These are phyloP conservation scores for Eucidaris tribuloides DNA, from an alignment of 35 echinoderm and acorn worm species.

Conservation along the genomic window DNA sequence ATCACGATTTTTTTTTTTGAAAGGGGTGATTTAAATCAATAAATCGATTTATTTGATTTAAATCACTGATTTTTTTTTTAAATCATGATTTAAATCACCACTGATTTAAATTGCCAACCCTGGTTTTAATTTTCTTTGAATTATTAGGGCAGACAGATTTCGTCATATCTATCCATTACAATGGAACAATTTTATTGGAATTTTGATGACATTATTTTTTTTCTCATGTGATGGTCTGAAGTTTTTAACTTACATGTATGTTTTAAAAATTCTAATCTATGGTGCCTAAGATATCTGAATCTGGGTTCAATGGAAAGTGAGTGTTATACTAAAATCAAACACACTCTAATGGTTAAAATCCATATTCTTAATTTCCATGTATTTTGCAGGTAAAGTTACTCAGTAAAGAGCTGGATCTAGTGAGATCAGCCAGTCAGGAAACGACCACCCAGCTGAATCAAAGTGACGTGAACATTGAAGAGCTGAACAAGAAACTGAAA, in stretches of 20 bases:
- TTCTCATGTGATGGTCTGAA: neutral
- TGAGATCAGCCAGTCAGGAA: conserved; percentile 60
- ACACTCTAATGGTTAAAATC: neutral
- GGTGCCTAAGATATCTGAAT: neutral
- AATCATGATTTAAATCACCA: too few relatives aligned
- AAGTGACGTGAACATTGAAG: conserved; percentile 42
- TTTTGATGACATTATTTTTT: too few relatives aligned
- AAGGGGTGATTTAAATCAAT: too few relatives aligned
- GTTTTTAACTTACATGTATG: neutral
- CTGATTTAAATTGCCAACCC: too few relatives aligned
- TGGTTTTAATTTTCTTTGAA: too few relatives aligned
- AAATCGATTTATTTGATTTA: too few relatives aligned
- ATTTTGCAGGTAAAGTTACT: conserved; percentile 72
- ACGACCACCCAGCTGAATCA: conserved; percentile 44
- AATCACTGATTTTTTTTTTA: too few relatives aligned
- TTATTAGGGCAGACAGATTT: too few relatives aligned
- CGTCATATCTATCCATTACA: too few relatives aligned
- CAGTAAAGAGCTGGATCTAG: conserved; percentile 82
- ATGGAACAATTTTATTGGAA: too few relatives aligned
- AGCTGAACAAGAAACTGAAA: conserved; percentile 79
- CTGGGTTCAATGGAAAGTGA: neutral
- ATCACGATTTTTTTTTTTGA: too few relatives aligned
- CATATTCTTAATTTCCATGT: neutral
- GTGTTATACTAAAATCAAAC: neutral
- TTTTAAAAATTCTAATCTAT: neutral